phyloP scores from a whole-genome alignment of 2,113 vertebrate species.

The Xiphophorus maculatus region DNA sequence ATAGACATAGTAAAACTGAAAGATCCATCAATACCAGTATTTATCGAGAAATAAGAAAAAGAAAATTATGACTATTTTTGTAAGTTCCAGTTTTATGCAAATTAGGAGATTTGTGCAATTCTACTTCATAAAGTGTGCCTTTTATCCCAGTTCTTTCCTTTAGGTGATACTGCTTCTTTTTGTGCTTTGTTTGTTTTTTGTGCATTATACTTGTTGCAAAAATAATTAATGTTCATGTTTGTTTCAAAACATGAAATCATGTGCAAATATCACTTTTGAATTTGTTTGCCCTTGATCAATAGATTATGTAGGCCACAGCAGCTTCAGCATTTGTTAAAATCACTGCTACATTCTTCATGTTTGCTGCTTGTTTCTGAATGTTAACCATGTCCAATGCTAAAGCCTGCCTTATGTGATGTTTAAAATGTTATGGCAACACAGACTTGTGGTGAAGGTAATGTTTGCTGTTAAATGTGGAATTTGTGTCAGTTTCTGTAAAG shows the following conservation, averaged over 20 bases:
- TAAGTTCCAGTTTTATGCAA: constrained; percentile 15
- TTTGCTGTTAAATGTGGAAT: not conserved
- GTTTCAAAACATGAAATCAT: not conserved
- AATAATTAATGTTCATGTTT: not conserved
- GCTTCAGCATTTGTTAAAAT: not conserved
- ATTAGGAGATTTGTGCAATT: not conserved
- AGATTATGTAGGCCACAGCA: not conserved
- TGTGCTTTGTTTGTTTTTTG: constrained; percentile 16
- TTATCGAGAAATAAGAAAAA: not conserved
- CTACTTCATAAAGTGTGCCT: constrained; percentile 33
- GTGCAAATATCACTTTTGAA: not conserved
- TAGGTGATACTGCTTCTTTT: constrained; percentile 4
- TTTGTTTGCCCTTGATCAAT: not conserved
- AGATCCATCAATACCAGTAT: not conserved
- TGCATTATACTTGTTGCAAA: constrained; percentile 11
- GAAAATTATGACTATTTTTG: constrained; percentile 12
- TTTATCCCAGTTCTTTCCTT: constrained; percentile 8
- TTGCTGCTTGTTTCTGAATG: constrained; percentile 13
- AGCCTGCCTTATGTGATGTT: constrained; percentile 1
- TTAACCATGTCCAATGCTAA: not conserved
- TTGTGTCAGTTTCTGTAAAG: not conserved
- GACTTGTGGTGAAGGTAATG: not conserved
- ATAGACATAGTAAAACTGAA: not conserved
- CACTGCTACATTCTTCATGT: constrained; percentile 2
- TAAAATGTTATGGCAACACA: not conserved